Conservation (phyloP, 2,888 invertebrate genomes). For the Timandra comae region DNA sequence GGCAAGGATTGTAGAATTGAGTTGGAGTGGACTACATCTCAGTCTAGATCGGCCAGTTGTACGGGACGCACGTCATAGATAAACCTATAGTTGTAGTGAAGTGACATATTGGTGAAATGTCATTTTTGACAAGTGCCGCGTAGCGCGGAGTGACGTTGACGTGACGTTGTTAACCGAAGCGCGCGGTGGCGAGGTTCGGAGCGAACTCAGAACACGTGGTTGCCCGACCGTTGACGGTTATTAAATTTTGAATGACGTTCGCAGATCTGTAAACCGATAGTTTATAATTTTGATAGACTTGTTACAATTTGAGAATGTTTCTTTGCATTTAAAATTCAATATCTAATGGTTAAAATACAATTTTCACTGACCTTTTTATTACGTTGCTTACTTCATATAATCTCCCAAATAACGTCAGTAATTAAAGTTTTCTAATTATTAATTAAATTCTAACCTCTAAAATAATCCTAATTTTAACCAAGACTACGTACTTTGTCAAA, state of each 20-base stretch:
- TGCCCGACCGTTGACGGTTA: constrained; percentile 21
- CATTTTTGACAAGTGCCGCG: constrained; percentile 24
- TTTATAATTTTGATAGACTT: no score
- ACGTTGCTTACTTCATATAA: no score
- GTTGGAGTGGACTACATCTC: constrained; percentile 49
- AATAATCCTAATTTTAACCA: no score
- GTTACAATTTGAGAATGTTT: no score
- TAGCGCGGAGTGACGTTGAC: constrained; percentile 28
- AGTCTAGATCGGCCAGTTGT: constrained; percentile 58
- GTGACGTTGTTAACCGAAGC: constrained; percentile 20
- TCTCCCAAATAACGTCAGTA: no score
- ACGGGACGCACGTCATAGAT: constrained; percentile 51
- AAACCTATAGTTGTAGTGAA: constrained; percentile 23
- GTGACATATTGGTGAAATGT: constrained; percentile 29
- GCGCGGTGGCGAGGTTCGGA: constrained; percentile 14
- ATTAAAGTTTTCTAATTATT: no score
- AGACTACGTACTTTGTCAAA: no score
- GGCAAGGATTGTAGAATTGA: constrained; percentile 38
- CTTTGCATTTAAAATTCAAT: no score
- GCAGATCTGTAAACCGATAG: constrained; percentile 1
- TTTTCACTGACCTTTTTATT: no score
- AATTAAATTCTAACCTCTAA: no score
- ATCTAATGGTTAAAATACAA: no score
- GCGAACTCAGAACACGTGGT: constrained; percentile 27
- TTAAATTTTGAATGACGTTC: constrained; percentile 16